Evolutionary conservation across 2,888 invertebrate species (phyloP).

Genomic region (Noctuana brunneofusca): DNA sequence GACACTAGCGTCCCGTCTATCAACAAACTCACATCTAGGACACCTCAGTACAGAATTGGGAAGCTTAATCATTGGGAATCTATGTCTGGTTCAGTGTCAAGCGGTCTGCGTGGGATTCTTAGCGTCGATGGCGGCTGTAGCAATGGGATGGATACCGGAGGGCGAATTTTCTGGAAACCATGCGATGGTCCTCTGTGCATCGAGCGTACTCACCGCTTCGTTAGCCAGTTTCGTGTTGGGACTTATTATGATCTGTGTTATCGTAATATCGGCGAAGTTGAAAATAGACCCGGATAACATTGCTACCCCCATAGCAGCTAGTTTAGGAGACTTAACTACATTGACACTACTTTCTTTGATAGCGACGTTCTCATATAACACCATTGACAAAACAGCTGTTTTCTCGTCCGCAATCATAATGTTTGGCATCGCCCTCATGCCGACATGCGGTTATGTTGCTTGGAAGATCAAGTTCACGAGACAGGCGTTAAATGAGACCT

Average conservation of each 20-base stretch:
- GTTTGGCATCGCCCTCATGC: constrained; percentile 87
- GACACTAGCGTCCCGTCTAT: constrained; percentile 95
- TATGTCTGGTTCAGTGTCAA: constrained; percentile 88
- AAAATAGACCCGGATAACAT: constrained; percentile 96
- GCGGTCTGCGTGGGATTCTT: constrained; percentile 94
- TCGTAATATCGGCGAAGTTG: constrained; percentile 89
- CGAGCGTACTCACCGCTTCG: constrained; percentile 93
- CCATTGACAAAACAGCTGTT: constrained; percentile 58
- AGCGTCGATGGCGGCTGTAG: constrained; percentile 91
- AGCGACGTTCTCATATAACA: constrained; percentile 86
- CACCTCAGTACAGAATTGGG: constrained; percentile 88
- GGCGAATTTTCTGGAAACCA: constrained; percentile 90
- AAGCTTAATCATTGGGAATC: constrained; percentile 85
- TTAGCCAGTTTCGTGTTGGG: constrained; percentile 93
- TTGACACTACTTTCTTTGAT: constrained; percentile 91
- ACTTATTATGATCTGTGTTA: constrained; percentile 92
- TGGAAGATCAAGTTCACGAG: constrained; percentile 90
- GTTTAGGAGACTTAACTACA: constrained; percentile 94
- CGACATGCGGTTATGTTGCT: constrained; percentile 91
- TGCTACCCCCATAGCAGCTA: constrained; percentile 96
- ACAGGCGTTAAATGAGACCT: constrained; percentile 92
- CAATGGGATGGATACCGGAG: constrained; percentile 92
- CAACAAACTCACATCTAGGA: constrained; percentile 94
- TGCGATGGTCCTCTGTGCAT: constrained; percentile 91
- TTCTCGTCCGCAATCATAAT: constrained; percentile 87